Base-by-base conservation (phyloP, 2,797 vertebrate genomes). In the Girardinus metallicus region DNA sequence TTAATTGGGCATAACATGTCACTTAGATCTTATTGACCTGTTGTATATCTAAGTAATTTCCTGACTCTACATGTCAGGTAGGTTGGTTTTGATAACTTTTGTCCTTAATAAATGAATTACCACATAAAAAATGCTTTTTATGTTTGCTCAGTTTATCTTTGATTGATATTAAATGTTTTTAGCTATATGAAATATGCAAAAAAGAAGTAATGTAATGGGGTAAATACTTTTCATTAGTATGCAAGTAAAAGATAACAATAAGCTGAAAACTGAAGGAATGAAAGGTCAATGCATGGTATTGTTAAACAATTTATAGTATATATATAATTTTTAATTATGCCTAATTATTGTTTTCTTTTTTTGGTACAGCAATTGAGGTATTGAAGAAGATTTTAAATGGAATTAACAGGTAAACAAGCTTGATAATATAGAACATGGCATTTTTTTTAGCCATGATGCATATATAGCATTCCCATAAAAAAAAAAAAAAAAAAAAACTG, bases 401-500 rank as follows among this genome's bases (percentile, higher is more conserved):
- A 66, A 26, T 31, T 77, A 12, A 47, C 43, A 39, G 53, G 83
- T 39, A 16, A 16, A 34, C 44, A 29, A 0, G 1, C 79, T 12
- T 9, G 23, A 80, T 44, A 68, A 74, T 79, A 77, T 72, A 36
- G 79, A 85, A 80, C 80, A 78, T 86, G 81, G 66, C 43, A 11
- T 53, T 53, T 77, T 78, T 80, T 83, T 81, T 31, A 41, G 79
- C 81, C 36, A 26, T 72, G 83, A 84, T 82, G 71, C n/a, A 70
- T 84, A 73, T 83, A 73, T 18, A 84, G 77, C 85, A 84, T 87
- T 93, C 85, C 87, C 90, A 90, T 85, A 4, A 55, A 53, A 49
- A 92, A 94, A 94, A 74, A 15, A 94, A 93, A 87, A 10, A 18
- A 94, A 11, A 18, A 36, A 36, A 66, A 93, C 92, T 91, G 92